Conservation (phyloP, 2,797 vertebrate species). For the Limnodromus scolopaceus region DNA sequence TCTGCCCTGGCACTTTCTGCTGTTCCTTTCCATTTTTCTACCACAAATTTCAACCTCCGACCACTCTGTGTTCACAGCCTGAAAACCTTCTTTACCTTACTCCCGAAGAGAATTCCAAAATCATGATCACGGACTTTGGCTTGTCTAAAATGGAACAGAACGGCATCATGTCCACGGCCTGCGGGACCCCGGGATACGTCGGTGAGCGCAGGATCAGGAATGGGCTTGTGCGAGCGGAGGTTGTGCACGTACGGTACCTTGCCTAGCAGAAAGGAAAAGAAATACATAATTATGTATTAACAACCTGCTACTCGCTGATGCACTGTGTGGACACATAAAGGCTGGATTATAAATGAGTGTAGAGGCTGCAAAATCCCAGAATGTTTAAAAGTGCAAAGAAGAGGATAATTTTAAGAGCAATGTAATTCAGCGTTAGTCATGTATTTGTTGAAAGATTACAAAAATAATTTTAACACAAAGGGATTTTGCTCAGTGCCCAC, state of each 20-base stretch:
- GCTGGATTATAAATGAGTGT: not conserved
- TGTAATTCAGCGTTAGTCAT: not conserved
- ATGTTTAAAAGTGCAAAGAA: not conserved
- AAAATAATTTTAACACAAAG: not conserved
- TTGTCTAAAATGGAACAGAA: constrained; percentile 92
- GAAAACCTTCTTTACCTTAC: constrained; percentile 94
- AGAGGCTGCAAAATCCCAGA: not conserved
- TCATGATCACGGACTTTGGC: constrained; percentile 97
- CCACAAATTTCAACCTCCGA: not conserved
- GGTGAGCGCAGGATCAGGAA: constrained; percentile 78
- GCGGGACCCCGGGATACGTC: constrained; percentile 94
- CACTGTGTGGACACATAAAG: fast-evolving
- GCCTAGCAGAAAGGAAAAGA: not conserved
- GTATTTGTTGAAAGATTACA: not conserved
- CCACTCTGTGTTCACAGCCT: constrained; percentile 75
- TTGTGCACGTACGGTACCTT: fast-evolving
- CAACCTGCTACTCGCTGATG: not conserved
- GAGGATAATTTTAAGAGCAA: not conserved
- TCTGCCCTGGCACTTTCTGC: fast-evolving
- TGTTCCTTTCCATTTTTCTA: fast-evolving
- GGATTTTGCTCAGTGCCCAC: not conserved
- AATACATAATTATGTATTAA: fast-evolving
- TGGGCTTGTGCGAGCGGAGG: not conserved
- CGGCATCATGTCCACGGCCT: constrained; percentile 93
- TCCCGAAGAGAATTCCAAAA: constrained; percentile 90